Percentiles rank a stretch among this genome's conserved stretches.
Conservation (phyloP, 35 echinoderm and acorn worm genomes). For the Ophioderma brevispina region DNA sequence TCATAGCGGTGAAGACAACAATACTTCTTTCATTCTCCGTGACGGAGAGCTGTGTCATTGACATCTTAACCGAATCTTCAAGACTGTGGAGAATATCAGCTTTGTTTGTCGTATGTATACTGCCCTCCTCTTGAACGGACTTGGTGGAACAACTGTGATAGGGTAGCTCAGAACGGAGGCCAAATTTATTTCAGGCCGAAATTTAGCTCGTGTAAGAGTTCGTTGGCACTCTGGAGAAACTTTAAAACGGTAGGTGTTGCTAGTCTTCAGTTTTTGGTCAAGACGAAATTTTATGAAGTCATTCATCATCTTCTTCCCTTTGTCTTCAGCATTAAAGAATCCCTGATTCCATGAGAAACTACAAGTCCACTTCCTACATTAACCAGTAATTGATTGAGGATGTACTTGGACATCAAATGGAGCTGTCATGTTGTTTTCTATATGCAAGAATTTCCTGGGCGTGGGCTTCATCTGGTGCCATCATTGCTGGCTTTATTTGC, state of each 20-base stretch:
- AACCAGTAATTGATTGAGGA: not conserved
- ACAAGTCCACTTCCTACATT: not conserved
- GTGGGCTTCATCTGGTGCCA: slow-evolving; percentile 5
- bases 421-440: slow-evolving; percentile 18
- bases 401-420: not conserved
- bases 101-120: slow-evolving; percentile 21
- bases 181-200: slow-evolving; percentile 18
- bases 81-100: slow-evolving; percentile 26
- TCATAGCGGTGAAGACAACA: no score
- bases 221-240: not conserved
- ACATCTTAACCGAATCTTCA: slow-evolving; percentile 17
- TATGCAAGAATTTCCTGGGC: not conserved
- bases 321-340: not conserved
- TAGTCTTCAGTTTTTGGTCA: not conserved
- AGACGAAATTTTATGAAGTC: not conserved
- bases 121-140: slow-evolving; percentile 28
- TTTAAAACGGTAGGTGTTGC: not conserved
- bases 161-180: slow-evolving; percentile 26
- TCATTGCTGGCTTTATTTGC: slow-evolving; percentile 12
- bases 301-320: not conserved
- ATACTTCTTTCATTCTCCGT: not conserved
- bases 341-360: not conserved
- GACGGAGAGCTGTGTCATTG: not conserved
- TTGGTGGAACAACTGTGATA: slow-evolving; percentile 18
- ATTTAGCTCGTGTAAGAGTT: not conserved